Evolutionary conservation across 2,797 vertebrate genomes (phyloP).

Genomic region (Sebastes vulpes): DNA sequence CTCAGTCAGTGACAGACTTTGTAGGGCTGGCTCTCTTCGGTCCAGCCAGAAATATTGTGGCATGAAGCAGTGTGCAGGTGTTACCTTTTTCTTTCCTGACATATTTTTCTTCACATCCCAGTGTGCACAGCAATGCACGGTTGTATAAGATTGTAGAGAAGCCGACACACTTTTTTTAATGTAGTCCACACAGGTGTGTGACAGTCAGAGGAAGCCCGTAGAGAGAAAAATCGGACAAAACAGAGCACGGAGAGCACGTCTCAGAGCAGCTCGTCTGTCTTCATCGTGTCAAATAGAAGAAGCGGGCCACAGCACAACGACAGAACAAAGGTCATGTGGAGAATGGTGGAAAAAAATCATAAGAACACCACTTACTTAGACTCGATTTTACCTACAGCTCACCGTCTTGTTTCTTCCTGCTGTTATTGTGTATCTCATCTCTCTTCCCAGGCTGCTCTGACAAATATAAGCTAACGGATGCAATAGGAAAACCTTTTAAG

Average conservation of each 20-base stretch:
- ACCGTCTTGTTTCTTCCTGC: constrained; percentile 27
- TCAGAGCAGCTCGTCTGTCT: constrained; percentile 57
- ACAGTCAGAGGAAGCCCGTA: constrained; percentile 5
- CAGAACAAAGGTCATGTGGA: constrained; percentile 40
- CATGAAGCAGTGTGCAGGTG: too few species aligned
- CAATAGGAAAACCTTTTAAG: constrained; percentile 80
- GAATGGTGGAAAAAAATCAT: constrained; percentile 25
- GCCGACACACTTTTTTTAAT: constrained; percentile 31
- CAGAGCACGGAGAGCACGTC: constrained; percentile 31
- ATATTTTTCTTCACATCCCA: background rate
- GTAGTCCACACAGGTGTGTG: constrained; percentile 41
- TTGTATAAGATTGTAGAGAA: background rate
- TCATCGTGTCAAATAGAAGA: constrained; percentile 54
- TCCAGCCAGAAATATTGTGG: too few species aligned
- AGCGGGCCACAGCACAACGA: constrained; percentile 32
- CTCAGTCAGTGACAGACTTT: too few species aligned
- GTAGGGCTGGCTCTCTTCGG: too few species aligned
- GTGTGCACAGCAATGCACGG: background rate
- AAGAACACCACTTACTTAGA: background rate
- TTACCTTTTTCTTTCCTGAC: too few species aligned
- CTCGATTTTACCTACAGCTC: constrained; percentile 26
- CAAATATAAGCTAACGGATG: constrained; percentile 62
- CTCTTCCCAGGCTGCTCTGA: constrained; percentile 1
- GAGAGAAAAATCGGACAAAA: constrained; percentile 15
- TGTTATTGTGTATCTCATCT: constrained; percentile 1